These are phyloP conservation scores for Brachionus sp. DNA, from an alignment of 1,140 invertebrate genomes.

Conservation along the genomic window DNA sequence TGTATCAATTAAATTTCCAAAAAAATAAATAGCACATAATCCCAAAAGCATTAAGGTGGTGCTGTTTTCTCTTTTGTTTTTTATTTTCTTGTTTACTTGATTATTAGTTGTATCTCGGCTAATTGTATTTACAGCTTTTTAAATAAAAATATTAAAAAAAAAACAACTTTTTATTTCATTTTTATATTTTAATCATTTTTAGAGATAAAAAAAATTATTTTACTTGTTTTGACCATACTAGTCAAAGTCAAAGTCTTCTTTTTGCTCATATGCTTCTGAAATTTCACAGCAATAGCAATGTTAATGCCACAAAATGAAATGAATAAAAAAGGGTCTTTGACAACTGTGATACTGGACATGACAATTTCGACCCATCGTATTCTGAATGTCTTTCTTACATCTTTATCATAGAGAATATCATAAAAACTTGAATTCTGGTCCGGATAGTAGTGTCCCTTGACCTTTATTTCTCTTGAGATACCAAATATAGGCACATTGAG, in stretches of 20 bases:
- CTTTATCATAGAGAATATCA: conserved; percentile 13
- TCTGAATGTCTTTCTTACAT: neutral
- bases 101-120: neutral
- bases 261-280: neutral
- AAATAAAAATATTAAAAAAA: neutral
- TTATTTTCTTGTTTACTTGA: neutral
- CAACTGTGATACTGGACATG: neutral
- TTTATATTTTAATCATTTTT: neutral
- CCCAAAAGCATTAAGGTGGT: neutral
- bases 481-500: neutral
- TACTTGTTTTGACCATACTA: neutral
- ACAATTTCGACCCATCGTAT: neutral
- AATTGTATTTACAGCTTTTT: neutral
- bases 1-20: conserved; percentile 1
- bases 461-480: neutral
- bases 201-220: neutral
- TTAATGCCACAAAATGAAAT: conserved; percentile 18
- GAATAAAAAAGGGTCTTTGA: conserved; percentile 10
- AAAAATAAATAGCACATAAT: conserved; percentile 9
- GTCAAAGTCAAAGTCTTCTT: neutral
- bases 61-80: neutral
- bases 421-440: neutral
- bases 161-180: no score
- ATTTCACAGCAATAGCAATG: neutral
- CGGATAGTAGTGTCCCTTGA: neutral